Evolutionary conservation across 1,140 invertebrate genomes (phyloP), one percentile per base, ranked within the genome.

Genomic region (Brachionus paranguensis): DNA sequence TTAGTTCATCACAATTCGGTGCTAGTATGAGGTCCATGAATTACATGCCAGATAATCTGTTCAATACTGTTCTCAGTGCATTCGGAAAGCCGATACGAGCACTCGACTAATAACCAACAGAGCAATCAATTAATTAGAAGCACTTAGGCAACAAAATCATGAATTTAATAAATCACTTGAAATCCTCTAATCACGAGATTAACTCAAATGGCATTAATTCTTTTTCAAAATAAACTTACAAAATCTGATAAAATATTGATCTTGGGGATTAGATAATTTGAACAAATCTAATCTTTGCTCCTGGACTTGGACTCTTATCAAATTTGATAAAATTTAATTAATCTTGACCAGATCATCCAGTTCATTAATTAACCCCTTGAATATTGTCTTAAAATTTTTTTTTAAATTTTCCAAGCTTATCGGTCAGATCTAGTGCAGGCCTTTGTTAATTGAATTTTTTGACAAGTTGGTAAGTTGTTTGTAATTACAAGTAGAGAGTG

Each of bases 101-200:
- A 60, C 53, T 60, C 53, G 33, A 29, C 33, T 12, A 41, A 14
- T 37, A 33, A n/a, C 65, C 27, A 68, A 68, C 65, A 29, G 65
- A 68, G 65, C 65, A 68, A 68, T 68, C 65, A 68, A 68, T 68
- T 68, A 68, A 68, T 60, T 60, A 60, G 53, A 60, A 60, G 53
- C 53, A 60, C 53, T 60, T 60, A 60, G 53, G 20, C 53, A 60
- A 60, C 53, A 20, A 60, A 37, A 60, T 60, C 53, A 11, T 20
- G n/a, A 60, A 60, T 60, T 60, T 60, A 60, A 60, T 60, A 60
- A 60, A 60, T 60, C 53, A 60, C 53, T 60, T 24, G 17, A 60
- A 60, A 60, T 60, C 53, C 53, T 37, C 33, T 60, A 60, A 60
- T 60, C 53, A 60, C 53, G 53, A 60, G 53, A 60, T 60, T 60